Percentiles rank a stretch among this genome's conserved stretches.
These are phyloP conservation scores for Nudaria mundana DNA, from an alignment of 2,888 invertebrate species.

Conservation along the genomic window DNA sequence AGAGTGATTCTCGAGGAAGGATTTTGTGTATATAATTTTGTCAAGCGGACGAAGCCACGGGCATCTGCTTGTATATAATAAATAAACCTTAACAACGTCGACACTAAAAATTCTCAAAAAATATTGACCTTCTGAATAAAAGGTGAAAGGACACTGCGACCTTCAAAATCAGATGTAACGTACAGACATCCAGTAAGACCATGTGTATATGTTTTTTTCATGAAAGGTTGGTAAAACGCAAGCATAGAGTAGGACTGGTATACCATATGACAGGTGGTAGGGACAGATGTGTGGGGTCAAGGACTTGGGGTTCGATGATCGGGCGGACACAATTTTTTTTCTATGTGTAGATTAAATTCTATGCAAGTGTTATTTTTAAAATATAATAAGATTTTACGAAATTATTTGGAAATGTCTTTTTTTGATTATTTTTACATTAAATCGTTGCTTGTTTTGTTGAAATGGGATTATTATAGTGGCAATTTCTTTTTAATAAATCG, in stretches of 20 bases:
- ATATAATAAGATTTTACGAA: neutral
- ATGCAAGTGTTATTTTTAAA: neutral
- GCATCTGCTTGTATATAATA: too few species aligned
- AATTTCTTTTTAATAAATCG: too few species aligned
- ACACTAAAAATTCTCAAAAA: too few species aligned
- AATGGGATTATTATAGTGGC: too few species aligned
- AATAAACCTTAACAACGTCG: too few species aligned
- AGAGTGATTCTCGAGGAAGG: too few species aligned
- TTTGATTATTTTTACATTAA: too few species aligned
- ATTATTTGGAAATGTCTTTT: neutral
- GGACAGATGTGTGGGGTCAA: slow-evolving; percentile 35
- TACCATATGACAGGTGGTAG: slow-evolving; percentile 39
- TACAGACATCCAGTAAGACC: neutral
- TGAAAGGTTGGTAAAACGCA: slow-evolving; percentile 5
- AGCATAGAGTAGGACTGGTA: slow-evolving; percentile 9
- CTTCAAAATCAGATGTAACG: neutral
- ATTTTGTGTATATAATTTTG: too few species aligned
- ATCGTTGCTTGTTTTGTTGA: too few species aligned
- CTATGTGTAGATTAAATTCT: neutral
- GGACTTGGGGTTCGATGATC: slow-evolving; percentile 32
- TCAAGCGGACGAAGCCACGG: too few species aligned
- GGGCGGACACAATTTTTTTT: slow-evolving; percentile 7
- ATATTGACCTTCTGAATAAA: neutral
- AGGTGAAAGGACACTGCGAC: neutral
- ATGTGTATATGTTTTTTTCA: neutral